A percentile compares a stretch with the other conserved stretches of the same genome.
Evolutionary conservation across 2,888 invertebrate species (phyloP).

Genomic region (Dryococelus australis): DNA sequence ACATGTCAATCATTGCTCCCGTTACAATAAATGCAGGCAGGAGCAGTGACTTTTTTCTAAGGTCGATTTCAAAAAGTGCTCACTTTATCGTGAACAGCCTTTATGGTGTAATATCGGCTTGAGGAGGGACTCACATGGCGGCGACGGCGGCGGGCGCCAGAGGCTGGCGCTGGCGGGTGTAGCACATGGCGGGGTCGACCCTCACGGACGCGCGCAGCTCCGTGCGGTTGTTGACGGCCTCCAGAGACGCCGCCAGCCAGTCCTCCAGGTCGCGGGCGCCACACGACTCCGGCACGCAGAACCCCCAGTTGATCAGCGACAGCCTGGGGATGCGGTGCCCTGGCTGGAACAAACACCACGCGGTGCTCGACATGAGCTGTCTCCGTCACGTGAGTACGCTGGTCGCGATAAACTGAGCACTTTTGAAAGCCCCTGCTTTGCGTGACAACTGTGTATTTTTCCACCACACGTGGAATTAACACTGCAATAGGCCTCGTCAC

Average conservation of each 20-base stretch:
- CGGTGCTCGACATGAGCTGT: neutral
- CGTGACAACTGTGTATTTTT: too few species aligned
- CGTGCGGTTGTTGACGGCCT: conserved; percentile 26
- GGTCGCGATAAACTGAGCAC: too few species aligned
- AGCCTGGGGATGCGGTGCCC: conserved; percentile 67
- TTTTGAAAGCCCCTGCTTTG: too few species aligned
- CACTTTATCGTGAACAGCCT: too few species aligned
- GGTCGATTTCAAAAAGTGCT: too few species aligned
- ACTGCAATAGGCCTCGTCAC: too few species aligned
- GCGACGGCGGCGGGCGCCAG: conserved; percentile 20
- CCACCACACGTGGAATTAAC: too few species aligned
- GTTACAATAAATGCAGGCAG: too few species aligned
- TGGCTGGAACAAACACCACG: conserved; percentile 57
- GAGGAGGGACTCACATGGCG: conserved; percentile 35
- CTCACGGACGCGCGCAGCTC: conserved; percentile 34
- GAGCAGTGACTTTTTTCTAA: neutral
- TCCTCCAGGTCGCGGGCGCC: conserved; percentile 62
- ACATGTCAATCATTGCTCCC: too few species aligned
- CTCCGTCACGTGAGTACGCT: too few species aligned
- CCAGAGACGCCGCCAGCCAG: conserved; percentile 17
- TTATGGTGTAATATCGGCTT: too few species aligned
- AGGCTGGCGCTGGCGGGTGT: conserved; percentile 33
- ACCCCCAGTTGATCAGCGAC: conserved; percentile 66
- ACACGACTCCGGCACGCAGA: conserved; percentile 67
- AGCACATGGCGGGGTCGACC: conserved; percentile 43